Evolutionary conservation across 64 coral and sea anemone species (phyloP), one percentile per base, ranked within the genome.

Genomic region (Stichodactyla helianthus): DNA sequence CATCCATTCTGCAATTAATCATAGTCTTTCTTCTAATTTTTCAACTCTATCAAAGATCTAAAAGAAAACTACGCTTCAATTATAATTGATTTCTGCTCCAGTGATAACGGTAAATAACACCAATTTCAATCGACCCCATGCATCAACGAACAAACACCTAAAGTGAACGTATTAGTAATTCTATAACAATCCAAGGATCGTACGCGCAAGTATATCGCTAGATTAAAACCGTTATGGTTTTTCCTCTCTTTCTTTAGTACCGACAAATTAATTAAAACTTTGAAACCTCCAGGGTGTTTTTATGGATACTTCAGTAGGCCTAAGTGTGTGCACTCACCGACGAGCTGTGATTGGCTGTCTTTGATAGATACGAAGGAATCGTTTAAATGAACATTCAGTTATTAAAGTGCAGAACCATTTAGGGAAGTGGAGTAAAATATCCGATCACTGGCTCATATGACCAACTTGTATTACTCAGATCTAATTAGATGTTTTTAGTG

Each of bases 251-350:
- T 74, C 23, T 23, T 74, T 74, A 74, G 23, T 74, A 31, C 68
- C 68, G 68, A 74, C 68, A 74, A 74, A 74, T 74, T 74, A 74
- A 74, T 74, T 74, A 74, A 74, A 74, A 74, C 11, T 23, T 23
- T 27, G 25, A 74, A 9, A 23, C 68, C 23, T 23, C 25, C 23
- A 74, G 68, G 20, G 68, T 74, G 62, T 1, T 65, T 74, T 74
- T 74, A 74, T 74, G 68, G 68, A 10, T 19, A 28, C 68, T 74
- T 31, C 68, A 74, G 68, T 31, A 19, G 22, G 2, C 68, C 25
- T 74, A 74, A 74, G 68, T 74, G 27, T 31, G 8, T 74, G 23
- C 25, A 27, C 10, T 74, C n/a, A 31, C 68, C 68, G 68, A 74
- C 68, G 12, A 74, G 25, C 26, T 8, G 7, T 74, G 68, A 74